These are phyloP conservation scores for Myiotriccus ornatus DNA, from an alignment of 2,797 vertebrate species.

Conservation along the genomic window DNA sequence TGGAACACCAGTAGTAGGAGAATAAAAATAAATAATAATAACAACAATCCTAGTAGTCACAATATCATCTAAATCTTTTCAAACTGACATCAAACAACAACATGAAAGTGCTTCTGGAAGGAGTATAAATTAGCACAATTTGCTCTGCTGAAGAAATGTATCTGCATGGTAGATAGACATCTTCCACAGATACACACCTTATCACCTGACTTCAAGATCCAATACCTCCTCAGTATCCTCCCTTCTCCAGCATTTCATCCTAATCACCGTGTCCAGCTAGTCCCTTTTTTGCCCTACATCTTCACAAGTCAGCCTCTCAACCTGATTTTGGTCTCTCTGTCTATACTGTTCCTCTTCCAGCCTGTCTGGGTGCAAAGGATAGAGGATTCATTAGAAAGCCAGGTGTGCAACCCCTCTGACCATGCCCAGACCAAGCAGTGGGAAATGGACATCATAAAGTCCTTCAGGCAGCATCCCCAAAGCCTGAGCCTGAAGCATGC, in stretches of 20 bases:
- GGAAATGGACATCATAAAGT: neutral
- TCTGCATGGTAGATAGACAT: neutral
- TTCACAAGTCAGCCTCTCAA: neutral
- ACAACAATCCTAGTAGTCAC: neutral
- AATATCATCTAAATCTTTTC: neutral
- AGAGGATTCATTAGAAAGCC: neutral
- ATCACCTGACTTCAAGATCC: neutral
- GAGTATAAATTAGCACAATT: neutral
- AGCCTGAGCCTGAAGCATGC: neutral
- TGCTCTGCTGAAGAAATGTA: neutral
- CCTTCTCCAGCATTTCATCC: neutral
- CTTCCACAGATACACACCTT: neutral
- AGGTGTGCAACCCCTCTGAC: neutral
- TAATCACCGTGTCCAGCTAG: neutral
- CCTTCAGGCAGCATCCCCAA: neutral
- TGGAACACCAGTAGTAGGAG: neutral
- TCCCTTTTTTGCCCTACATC: neutral
- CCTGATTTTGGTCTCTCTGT: neutral
- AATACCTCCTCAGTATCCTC: neutral
- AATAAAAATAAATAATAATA: neutral
- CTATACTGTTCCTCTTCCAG: neutral
- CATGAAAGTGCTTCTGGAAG: neutral
- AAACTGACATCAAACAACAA: neutral
- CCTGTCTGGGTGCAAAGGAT: neutral
- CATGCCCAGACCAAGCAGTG: neutral